A percentile compares a stretch with the other conserved stretches of the same genome.
Conservation (phyloP, 2,888 invertebrate species). For the Tachina fera region DNA sequence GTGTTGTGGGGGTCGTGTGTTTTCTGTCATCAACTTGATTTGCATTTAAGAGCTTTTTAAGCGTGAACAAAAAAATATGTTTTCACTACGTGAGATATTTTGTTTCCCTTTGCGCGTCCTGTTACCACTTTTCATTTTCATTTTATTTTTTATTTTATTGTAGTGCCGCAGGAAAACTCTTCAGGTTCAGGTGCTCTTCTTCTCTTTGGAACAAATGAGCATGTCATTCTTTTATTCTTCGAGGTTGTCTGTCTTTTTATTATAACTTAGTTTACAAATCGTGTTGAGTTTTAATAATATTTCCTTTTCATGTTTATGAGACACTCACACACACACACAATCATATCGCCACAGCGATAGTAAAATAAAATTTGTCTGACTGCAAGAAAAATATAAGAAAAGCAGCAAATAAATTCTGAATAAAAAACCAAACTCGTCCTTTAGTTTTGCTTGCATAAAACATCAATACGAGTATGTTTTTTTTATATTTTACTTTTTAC, state of each 20-base stretch:
- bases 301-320: constrained; percentile 39
- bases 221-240: constrained; percentile 37
- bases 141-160: constrained; percentile 1
- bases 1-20: constrained; percentile 54
- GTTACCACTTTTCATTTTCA: neutral
- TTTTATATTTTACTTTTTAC: constrained; percentile 36
- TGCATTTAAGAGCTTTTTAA: constrained; percentile 65
- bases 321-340: neutral
- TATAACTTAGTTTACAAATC: constrained; percentile 59
- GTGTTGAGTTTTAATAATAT: constrained; percentile 57
- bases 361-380: constrained; percentile 10
- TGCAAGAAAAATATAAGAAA: neutral
- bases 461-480: constrained; percentile 61
- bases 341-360: no score
- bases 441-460: constrained; percentile 49
- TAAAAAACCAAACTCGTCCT: constrained; percentile 1
- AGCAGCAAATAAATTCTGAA: neutral
- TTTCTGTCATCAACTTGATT: constrained; percentile 67
- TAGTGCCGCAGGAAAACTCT: constrained; percentile 40
- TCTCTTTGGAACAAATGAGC: constrained; percentile 49
- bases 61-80: constrained; percentile 43
- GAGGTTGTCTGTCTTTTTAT: constrained; percentile 12
- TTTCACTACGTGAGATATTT: constrained; percentile 56
- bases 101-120: neutral
- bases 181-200: constrained; percentile 54